Base-by-base conservation (phyloP, 1,140 invertebrate species). In the Papilio polyxenes region DNA sequence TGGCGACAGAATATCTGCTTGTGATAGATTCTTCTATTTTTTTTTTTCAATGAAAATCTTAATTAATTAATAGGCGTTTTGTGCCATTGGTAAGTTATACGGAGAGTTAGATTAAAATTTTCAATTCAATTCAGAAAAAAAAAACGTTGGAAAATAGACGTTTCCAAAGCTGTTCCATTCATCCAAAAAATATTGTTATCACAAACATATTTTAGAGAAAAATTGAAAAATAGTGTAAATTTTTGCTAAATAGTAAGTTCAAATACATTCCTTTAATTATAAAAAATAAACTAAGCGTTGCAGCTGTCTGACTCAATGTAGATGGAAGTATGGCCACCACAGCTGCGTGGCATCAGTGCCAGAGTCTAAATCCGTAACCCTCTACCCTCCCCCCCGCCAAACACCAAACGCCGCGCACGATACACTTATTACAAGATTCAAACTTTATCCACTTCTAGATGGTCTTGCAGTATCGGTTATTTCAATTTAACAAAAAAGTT, bases 291-390 rank as follows among this genome's bases (percentile, higher is more conserved):
- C 40, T 23, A 53, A 65, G 20, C 10, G 20, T 31, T 65, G 62
- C 62, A 65, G 62, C 62, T 65, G 62, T 65, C 23, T 65, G 62
- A 65, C 23, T 65, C 62, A 65, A 20, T 31, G 20, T 31, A 31
- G 62, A 23, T 65, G 20, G 62, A 31, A 65, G 62, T 65, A 65
- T 65, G 62, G 62, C 62, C 23, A 65, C 62, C 62, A 17, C 74
- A 88, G 77, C 83, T 85, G 84, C 81, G 81, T 74, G 82, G 82
- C 81, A 82, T 69, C 75, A 82, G 81, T 90, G 90, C 90, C 90
- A 91, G 86, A 80, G 80, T 90, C 90, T 91, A 91, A 89, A 87
- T 90, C 84, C 51, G 88, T 77, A 3, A 81, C 75, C 79, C 69
- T 51, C 77, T 81, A 62, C 80, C 80, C 40, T 81, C 80, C 77